Conservation (phyloP, 2,888 invertebrate genomes). For the Amorpha juglandis region DNA sequence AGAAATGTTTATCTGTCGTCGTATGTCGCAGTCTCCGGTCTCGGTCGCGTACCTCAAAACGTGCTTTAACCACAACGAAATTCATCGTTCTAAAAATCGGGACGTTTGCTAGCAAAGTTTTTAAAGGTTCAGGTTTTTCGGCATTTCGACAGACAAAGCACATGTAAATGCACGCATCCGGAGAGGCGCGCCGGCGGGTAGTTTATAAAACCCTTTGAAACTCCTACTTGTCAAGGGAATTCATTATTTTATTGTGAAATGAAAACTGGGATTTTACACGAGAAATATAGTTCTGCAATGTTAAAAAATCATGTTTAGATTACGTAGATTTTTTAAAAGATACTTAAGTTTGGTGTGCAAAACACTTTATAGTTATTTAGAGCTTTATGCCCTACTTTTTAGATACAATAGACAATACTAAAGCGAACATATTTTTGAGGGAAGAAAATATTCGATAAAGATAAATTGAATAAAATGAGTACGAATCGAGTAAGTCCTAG, state of each 20-base stretch:
- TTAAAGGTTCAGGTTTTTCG: conserved; percentile 31
- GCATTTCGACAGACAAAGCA: conserved; percentile 41
- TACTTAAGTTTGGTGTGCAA: no score
- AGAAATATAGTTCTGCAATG: neutral
- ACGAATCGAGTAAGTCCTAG: no score
- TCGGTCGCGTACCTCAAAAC: no score
- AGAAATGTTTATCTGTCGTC: no score
- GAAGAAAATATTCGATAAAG: no score
- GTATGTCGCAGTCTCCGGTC: no score
- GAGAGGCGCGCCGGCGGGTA: conserved; percentile 26
- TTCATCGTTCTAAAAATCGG: neutral
- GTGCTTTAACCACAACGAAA: neutral
- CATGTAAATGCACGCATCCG: conserved; percentile 29
- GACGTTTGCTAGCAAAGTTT: neutral
- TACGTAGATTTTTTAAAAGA: neutral
- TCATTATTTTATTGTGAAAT: conserved; percentile 34
- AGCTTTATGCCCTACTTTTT: no score
- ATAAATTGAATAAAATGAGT: no score
- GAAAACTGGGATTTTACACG: conserved; percentile 18
- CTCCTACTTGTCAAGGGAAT: conserved; percentile 29
- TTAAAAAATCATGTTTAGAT: neutral
- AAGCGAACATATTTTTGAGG: no score
- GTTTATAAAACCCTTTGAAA: conserved; percentile 35
- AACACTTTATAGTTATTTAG: no score
- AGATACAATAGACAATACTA: no score